Percentiles rank a stretch among this genome's conserved stretches.
Evolutionary conservation across 2,797 vertebrate genomes (phyloP).

Genomic region (Channallabes apus): DNA sequence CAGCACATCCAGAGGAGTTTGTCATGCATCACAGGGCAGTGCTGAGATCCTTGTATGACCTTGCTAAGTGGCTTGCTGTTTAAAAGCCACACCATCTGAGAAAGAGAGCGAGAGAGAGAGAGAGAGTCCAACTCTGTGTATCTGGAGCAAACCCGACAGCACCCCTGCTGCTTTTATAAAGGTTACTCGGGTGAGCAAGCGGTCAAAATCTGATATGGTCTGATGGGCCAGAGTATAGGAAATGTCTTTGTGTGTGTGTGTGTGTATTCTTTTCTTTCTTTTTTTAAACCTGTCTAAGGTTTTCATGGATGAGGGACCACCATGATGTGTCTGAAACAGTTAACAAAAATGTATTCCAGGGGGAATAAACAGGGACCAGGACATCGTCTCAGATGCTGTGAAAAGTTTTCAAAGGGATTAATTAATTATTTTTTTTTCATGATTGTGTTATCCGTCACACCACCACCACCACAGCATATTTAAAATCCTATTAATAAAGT

Average conservation of each 20-base stretch:
- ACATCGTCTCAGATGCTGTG: background rate
- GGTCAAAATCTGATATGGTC: background rate
- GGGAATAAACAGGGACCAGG: background rate
- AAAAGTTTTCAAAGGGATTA: background rate
- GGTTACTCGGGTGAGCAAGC: constrained; percentile 4
- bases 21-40: background rate
- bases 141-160: background rate
- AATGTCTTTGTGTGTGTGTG: background rate
- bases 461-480: background rate
- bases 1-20: background rate
- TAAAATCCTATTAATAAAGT: background rate
- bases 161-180: background rate
- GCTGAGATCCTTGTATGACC: background rate
- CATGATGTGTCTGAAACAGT: background rate
- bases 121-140: background rate
- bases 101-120: background rate
- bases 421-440: no score
- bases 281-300: background rate
- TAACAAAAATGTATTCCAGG: background rate
- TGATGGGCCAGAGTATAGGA: background rate
- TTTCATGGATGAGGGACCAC: background rate
- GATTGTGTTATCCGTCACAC: background rate
- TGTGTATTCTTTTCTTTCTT: no score
- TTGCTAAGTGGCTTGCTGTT: background rate
- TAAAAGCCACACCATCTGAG: background rate